Conservation (phyloP, 2,113 vertebrate species). For the Mola mola region DNA sequence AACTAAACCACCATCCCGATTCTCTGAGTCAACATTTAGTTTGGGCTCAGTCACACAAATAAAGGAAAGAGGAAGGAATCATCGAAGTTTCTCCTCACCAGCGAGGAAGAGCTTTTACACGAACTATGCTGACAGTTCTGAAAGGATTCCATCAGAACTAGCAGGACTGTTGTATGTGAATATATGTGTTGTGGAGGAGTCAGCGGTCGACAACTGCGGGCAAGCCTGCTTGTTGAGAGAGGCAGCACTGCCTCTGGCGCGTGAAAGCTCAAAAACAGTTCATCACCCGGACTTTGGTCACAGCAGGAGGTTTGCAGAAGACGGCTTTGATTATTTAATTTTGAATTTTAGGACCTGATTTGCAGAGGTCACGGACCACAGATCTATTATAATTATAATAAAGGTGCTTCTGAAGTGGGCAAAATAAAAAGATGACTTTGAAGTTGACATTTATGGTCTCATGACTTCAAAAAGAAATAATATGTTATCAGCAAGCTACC, state of each 20-base stretch:
- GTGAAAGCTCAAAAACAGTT: background rate
- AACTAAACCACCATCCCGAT: background rate
- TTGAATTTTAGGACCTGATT: background rate
- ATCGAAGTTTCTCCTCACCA: background rate
- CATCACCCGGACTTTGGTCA: background rate
- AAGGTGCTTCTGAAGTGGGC: too few species aligned
- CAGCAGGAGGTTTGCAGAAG: conserved; percentile 6
- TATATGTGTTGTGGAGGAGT: background rate
- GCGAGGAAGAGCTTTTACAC: background rate
- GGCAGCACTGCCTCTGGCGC: background rate
- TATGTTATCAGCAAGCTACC: too few species aligned
- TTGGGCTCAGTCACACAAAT: background rate
- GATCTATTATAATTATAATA: too few species aligned
- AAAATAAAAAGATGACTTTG: too few species aligned
- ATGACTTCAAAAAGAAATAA: too few species aligned
- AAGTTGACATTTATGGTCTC: too few species aligned
- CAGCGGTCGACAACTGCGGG: background rate
- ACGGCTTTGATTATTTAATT: background rate
- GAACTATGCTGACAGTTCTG: too few species aligned
- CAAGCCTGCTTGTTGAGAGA: background rate
- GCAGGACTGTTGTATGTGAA: background rate
- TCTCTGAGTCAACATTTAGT: background rate
- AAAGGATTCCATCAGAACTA: too few species aligned
- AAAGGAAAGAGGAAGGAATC: background rate
- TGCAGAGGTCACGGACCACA: too few species aligned